Percentiles rank a stretch among this genome's conserved stretches.
phyloP scores from a whole-genome alignment of 1,140 invertebrate genomes.

The Monochamus saltuarius region DNA sequence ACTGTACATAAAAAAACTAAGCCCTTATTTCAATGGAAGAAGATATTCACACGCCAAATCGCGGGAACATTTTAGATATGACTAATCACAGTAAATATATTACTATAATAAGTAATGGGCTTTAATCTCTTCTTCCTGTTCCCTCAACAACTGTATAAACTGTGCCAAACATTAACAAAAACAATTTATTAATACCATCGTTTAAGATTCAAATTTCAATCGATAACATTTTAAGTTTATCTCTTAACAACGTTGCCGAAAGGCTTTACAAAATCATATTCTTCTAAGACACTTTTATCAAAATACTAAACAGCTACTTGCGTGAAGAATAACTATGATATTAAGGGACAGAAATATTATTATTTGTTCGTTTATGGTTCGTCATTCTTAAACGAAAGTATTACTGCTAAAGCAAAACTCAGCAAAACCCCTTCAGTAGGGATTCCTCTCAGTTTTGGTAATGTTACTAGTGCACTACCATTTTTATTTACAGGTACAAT shows the following conservation, averaged over 20 bases:
- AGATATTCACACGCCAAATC: slow-evolving; percentile 20
- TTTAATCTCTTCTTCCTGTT: slow-evolving; percentile 17
- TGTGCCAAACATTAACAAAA: slow-evolving; percentile 32
- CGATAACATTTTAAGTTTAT: too few species aligned
- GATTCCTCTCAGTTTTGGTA: background rate
- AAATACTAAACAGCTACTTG: slow-evolving; percentile 7
- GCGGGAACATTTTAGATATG: slow-evolving; percentile 34
- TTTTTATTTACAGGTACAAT: background rate
- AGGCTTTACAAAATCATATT: slow-evolving; percentile 2
- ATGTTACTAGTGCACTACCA: slow-evolving; percentile 6
- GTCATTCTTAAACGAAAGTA: too few species aligned
- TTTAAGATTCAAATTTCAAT: slow-evolving; percentile 7
- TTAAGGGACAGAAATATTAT: background rate
- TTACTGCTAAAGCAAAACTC: too few species aligned
- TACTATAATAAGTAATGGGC: slow-evolving; percentile 19
- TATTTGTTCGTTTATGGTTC: background rate
- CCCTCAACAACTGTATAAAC: slow-evolving; percentile 26
- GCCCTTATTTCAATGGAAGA: slow-evolving; percentile 29
- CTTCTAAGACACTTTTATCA: slow-evolving; percentile 10
- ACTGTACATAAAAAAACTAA: slow-evolving; percentile 35
- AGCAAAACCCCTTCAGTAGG: background rate
- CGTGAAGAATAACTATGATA: slow-evolving; percentile 8
- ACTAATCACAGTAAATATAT: slow-evolving; percentile 38
- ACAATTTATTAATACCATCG: slow-evolving; percentile 14
- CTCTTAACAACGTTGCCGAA: background rate